These are phyloP conservation scores for Otus sunia DNA, from an alignment of 2,113 vertebrate genomes.

Conservation along the genomic window DNA sequence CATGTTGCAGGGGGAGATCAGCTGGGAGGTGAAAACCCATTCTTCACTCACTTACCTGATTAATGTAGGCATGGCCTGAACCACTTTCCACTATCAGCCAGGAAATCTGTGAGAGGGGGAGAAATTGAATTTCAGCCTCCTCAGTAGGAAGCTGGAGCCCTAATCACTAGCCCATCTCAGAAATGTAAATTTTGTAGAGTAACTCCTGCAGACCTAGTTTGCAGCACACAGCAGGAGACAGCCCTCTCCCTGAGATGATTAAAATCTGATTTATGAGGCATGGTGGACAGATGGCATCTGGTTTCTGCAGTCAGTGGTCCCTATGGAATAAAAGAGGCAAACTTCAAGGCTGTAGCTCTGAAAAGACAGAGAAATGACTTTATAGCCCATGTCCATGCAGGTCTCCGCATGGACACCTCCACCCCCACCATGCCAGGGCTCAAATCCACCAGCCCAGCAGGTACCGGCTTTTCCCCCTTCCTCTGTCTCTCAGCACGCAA, in stretches of 20 bases:
- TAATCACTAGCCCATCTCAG: neutral
- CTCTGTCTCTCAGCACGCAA: neutral
- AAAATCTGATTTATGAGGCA: conserved; percentile 45
- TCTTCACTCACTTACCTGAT: neutral
- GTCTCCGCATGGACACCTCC: neutral
- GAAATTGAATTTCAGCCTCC: neutral
- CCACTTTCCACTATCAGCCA: neutral
- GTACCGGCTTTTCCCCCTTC: neutral
- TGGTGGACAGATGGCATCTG: conserved; percentile 4
- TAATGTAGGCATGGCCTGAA: neutral
- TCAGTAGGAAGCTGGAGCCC: neutral
- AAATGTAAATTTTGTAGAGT: neutral
- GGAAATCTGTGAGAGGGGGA: neutral
- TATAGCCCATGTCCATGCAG: neutral
- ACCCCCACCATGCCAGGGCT: neutral
- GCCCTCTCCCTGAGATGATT: neutral
- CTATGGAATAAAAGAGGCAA: neutral
- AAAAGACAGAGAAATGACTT: neutral
- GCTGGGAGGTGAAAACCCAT: neutral
- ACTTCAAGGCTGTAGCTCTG: neutral
- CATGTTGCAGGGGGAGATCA: neutral
- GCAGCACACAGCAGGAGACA: neutral
- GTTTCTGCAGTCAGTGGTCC: neutral
- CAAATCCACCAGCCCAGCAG: neutral
- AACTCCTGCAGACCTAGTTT: neutral